Conservation (phyloP, 1,140 invertebrate genomes). For the Drosophila pandora region DNA sequence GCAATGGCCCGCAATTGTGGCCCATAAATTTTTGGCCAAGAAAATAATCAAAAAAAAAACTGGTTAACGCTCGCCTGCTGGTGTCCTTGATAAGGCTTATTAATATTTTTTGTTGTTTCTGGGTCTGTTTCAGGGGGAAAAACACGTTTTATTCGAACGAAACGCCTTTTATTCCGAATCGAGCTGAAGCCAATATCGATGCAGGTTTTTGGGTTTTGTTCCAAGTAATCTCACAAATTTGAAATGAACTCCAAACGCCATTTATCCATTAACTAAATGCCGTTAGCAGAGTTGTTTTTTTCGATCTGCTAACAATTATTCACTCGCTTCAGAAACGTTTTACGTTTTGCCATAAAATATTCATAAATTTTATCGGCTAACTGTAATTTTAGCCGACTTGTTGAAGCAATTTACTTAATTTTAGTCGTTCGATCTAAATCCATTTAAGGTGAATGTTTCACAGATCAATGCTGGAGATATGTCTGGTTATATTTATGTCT, state of each 20-base stretch:
- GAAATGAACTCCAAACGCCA: slow-evolving; percentile 44
- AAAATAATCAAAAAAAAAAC: slow-evolving; percentile 33
- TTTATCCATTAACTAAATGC: slow-evolving; percentile 48
- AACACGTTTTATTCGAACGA: slow-evolving; percentile 59
- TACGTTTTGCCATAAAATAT: slow-evolving; percentile 37
- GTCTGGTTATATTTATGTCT: slow-evolving; percentile 15
- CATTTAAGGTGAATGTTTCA: slow-evolving; percentile 45
- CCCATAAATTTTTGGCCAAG: slow-evolving; percentile 60
- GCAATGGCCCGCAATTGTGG: slow-evolving; percentile 74
- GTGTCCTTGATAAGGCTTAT: slow-evolving; percentile 75
- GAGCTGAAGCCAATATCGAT: slow-evolving; percentile 11
- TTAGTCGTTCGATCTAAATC: slow-evolving; percentile 14
- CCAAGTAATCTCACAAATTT: slow-evolving; percentile 34
- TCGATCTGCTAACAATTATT: slow-evolving; percentile 27
- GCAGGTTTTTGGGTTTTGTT: slow-evolving; percentile 26
- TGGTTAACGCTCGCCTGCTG: slow-evolving; percentile 58
- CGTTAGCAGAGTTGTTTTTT: slow-evolving; percentile 36
- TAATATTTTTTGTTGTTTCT: slow-evolving; percentile 57
- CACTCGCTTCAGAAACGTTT: slow-evolving; percentile 22
- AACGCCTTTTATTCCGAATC: slow-evolving; percentile 34
- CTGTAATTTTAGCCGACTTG: slow-evolving; percentile 31
- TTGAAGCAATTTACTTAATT: slow-evolving; percentile 14
- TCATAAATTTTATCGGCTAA: slow-evolving; percentile 36
- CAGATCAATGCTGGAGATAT: slow-evolving; percentile 21
- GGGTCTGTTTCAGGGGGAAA: slow-evolving; percentile 31